A percentile compares a stretch with the other conserved stretches of the same genome.
These are phyloP conservation scores for Carposina sasakii DNA, from an alignment of 1,140 invertebrate species.

Conservation along the genomic window DNA sequence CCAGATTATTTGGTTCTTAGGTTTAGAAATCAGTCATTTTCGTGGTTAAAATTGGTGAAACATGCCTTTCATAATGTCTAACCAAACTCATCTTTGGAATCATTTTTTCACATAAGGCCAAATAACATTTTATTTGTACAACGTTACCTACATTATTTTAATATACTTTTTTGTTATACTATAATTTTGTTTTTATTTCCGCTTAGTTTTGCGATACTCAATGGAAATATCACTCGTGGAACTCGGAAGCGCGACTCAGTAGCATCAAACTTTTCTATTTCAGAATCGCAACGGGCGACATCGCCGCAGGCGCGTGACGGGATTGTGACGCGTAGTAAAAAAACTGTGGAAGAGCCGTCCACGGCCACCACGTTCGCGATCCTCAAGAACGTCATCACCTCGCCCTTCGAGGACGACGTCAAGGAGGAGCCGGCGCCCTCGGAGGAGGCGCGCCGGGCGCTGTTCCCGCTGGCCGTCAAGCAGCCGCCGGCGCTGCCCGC, in stretches of 20 bases:
- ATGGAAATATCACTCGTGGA: too few species aligned
- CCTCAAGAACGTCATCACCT: slow-evolving; percentile 44
- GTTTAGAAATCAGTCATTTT: too few species aligned
- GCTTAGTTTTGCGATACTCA: neutral
- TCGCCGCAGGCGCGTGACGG: too few species aligned
- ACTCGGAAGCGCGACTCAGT: too few species aligned
- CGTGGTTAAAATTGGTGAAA: too few species aligned
- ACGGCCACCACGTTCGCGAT: slow-evolving; percentile 47
- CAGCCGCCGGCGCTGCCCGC: slow-evolving; percentile 10
- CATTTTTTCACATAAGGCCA: too few species aligned
- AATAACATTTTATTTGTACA: too few species aligned
- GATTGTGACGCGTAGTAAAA: slow-evolving; percentile 61
- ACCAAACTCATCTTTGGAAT: too few species aligned
- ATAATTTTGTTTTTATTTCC: slow-evolving; percentile 6
- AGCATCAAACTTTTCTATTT: slow-evolving; percentile 55
- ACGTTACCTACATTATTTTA: too few species aligned
- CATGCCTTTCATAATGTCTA: too few species aligned
- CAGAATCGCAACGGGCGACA: slow-evolving; percentile 47
- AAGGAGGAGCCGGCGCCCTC: neutral
- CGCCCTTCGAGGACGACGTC: neutral
- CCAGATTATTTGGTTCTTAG: too few species aligned
- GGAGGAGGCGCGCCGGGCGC: neutral
- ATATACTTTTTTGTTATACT: neutral
- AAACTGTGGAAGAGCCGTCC: slow-evolving; percentile 40
- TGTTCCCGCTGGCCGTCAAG: slow-evolving; percentile 3